Evolutionary conservation across 2,113 vertebrate species (phyloP).

Genomic region (Hypocryptadius cinnamomeus): DNA sequence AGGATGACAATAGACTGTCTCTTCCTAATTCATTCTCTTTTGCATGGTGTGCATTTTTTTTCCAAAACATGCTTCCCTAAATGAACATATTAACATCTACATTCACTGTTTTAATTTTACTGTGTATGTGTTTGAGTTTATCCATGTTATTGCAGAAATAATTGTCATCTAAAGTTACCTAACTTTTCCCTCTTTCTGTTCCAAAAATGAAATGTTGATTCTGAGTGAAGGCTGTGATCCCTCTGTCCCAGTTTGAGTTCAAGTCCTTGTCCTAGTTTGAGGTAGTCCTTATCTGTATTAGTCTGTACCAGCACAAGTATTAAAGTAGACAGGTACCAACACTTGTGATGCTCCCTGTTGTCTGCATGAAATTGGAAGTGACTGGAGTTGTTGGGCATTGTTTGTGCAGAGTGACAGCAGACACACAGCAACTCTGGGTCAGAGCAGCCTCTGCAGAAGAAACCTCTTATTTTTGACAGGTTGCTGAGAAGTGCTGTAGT

Average conservation of each 20-base stretch:
- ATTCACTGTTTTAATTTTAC: not conserved
- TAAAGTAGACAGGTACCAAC: constrained; percentile 11
- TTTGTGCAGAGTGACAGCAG: not conserved
- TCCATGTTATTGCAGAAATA: not conserved
- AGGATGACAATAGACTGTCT: not conserved
- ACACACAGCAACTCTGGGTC: not conserved
- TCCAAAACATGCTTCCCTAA: not conserved
- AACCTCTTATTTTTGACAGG: not conserved
- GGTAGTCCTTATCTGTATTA: not conserved
- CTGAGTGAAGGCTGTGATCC: not conserved
- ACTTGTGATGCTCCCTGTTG: not conserved
- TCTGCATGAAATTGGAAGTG: not conserved
- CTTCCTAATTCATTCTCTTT: not conserved
- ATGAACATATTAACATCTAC: not conserved
- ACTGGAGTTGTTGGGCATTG: not conserved
- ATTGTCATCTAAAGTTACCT: not conserved
- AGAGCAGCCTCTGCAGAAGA: not conserved
- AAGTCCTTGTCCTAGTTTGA: constrained; percentile 47
- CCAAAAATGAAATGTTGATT: not conserved
- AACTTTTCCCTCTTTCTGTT: not conserved
- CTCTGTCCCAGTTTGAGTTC: not conserved
- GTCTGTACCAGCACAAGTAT: not conserved
- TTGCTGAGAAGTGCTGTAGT: not conserved
- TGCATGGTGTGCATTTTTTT: not conserved
- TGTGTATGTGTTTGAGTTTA: not conserved